Conservation (phyloP, 1,140 invertebrate genomes). For the Eciton burchellii region DNA sequence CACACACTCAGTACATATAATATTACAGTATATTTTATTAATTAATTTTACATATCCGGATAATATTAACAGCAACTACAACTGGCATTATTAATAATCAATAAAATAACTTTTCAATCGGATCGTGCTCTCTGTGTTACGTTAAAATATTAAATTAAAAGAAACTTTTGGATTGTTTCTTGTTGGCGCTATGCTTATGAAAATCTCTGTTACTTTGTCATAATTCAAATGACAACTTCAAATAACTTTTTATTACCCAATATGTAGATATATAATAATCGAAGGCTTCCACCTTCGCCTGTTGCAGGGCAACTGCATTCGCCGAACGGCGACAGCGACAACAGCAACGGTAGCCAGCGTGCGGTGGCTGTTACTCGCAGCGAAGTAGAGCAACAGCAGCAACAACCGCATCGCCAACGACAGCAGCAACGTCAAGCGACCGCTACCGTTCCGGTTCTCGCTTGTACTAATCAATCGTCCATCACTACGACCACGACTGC, state of each 20-base stretch:
- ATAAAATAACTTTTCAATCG: not conserved
- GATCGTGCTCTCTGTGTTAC: not conserved
- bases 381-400: slow-evolving; percentile 78
- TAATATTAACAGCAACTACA: not conserved
- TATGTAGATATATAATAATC: slow-evolving; percentile 23
- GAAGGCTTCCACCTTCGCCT: not conserved
- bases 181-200: not conserved
- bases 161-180: not conserved
- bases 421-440: slow-evolving; percentile 77
- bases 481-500: slow-evolving; percentile 84
- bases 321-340: slow-evolving; percentile 82
- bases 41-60: slow-evolving; percentile 3
- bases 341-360: slow-evolving; percentile 81
- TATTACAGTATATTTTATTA: no score
- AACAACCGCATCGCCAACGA: slow-evolving; percentile 68
- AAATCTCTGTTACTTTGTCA: slow-evolving; percentile 5
- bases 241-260: slow-evolving; percentile 4
- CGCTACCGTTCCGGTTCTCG: slow-evolving; percentile 75
- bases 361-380: slow-evolving; percentile 78
- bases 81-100: slow-evolving; percentile 4
- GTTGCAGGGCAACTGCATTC: slow-evolving; percentile 82
- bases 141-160: not conserved
- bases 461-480: slow-evolving; percentile 83
- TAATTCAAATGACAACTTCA: not conserved
- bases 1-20: no score